phyloP scores from a whole-genome alignment of 2,797 vertebrate species.

The Octomys mimax region DNA sequence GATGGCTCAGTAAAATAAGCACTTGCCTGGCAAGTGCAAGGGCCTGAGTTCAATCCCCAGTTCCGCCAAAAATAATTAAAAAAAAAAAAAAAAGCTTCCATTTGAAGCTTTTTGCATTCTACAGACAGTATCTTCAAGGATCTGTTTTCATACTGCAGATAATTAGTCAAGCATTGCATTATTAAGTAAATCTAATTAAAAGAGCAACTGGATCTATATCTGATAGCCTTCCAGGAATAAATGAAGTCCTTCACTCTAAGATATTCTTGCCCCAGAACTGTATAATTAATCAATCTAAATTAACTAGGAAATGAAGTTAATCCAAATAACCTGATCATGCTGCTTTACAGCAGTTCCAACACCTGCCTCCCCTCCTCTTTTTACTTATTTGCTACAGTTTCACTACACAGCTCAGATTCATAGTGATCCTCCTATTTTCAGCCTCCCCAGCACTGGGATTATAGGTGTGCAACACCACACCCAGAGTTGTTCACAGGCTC shows the following conservation, averaged over 20 bases:
- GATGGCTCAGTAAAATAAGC: too few relatives aligned
- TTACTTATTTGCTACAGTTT: too few relatives aligned
- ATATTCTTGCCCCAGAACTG: not conserved
- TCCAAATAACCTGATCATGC: not conserved
- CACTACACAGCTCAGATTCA: too few relatives aligned
- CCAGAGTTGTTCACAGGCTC: too few relatives aligned
- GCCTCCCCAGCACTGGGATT: too few relatives aligned
- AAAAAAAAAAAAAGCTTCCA: not conserved
- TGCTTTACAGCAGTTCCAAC: not conserved
- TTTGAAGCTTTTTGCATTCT: conserved; percentile 33
- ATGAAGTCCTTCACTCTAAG: not conserved
- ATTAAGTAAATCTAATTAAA: conserved; percentile 63
- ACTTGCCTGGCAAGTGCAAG: too few relatives aligned
- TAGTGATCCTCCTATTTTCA: too few relatives aligned
- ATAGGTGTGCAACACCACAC: too few relatives aligned
- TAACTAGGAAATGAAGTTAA: conserved; percentile 59
- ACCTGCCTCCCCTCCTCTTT: not conserved
- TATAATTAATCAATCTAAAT: conserved; percentile 32
- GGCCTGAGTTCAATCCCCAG: too few relatives aligned
- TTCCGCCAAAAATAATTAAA: too few relatives aligned
- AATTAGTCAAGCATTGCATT: conserved; percentile 27
- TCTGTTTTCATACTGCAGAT: conserved; percentile 51
- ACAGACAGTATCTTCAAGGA: not conserved
- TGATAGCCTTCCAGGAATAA: conserved; percentile 44
- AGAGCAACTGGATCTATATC: not conserved